These are phyloP conservation scores for Cyclargus thomasi DNA, from an alignment of 1,140 invertebrate genomes.

Conservation along the genomic window DNA sequence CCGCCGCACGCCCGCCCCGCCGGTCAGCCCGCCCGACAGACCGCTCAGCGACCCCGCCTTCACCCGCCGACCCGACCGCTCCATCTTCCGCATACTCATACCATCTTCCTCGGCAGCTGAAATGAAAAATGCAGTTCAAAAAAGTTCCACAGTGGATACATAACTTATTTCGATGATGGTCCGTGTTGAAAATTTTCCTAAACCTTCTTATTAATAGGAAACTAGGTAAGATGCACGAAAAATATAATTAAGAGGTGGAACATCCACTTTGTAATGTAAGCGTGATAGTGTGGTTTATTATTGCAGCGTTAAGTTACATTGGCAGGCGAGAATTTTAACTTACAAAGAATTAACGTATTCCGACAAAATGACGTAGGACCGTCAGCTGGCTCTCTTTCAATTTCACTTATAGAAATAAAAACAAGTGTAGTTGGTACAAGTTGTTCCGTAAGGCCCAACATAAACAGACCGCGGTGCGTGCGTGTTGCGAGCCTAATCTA, in stretches of 20 bases:
- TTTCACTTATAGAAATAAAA: slow-evolving; percentile 69
- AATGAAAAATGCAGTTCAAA: no score
- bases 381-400: no score
- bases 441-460: slow-evolving; percentile 66
- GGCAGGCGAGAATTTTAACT: no score
- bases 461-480: slow-evolving; percentile 62
- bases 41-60: slow-evolving; percentile 68
- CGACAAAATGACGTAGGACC: not conserved
- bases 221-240: no score
- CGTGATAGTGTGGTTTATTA: no score
- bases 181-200: no score
- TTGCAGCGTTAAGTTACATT: no score
- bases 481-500: slow-evolving; percentile 67
- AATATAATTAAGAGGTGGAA: no score
- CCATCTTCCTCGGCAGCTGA: slow-evolving; percentile 50
- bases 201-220: no score
- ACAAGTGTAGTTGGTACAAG: slow-evolving; percentile 73
- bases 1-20: slow-evolving; percentile 66
- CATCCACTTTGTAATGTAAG: no score
- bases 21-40: slow-evolving; percentile 44
- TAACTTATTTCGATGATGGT: no score
- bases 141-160: no score
- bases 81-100: slow-evolving; percentile 55
- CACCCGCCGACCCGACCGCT: slow-evolving; percentile 59
- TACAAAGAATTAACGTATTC: not conserved